A percentile compares a stretch with the other conserved stretches of the same genome.
phyloP scores from a whole-genome alignment of 2,888 invertebrate species.

The Scelioninae gen. 1 region DNA sequence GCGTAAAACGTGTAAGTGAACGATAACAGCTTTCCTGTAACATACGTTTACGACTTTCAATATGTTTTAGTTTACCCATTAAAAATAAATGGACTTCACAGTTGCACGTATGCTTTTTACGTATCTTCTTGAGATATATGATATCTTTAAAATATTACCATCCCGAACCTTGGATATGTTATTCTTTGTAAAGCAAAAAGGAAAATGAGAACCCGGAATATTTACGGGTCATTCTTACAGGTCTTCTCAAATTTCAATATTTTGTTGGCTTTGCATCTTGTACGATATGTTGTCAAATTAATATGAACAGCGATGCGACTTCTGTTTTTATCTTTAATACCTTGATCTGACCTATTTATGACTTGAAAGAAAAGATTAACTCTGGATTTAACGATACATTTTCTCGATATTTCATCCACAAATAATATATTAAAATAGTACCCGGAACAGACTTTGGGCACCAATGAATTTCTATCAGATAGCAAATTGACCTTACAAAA shows the following conservation, averaged over 20 bases:
- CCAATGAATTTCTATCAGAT: not conserved
- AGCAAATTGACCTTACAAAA: constrained; percentile 53
- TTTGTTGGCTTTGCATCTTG: constrained; percentile 17
- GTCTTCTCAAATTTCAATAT: constrained; percentile 13
- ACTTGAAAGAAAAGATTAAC: too few species aligned
- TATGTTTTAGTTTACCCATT: constrained; percentile 58
- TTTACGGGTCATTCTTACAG: constrained; percentile 11
- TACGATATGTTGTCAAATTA: not conserved
- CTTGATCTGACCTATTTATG: too few species aligned
- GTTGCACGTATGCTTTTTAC: constrained; percentile 29
- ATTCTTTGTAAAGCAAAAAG: constrained; percentile 2
- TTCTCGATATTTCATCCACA: too few species aligned
- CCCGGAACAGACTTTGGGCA: too few species aligned
- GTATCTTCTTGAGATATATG: constrained; percentile 29
- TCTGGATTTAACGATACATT: too few species aligned
- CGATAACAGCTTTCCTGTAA: constrained; percentile 44
- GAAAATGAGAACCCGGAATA: constrained; percentile 24
- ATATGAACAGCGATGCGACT: not conserved
- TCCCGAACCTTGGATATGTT: not conserved
- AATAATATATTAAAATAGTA: constrained; percentile 4
- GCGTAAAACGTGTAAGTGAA: constrained; percentile 48
- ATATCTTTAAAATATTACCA: constrained; percentile 36
- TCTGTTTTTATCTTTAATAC: constrained; percentile 7
- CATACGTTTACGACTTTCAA: constrained; percentile 59
- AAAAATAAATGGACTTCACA: constrained; percentile 54